Base-by-base conservation (phyloP, 64 coral and sea anemone genomes). In the Actinia tenebrosa region DNA sequence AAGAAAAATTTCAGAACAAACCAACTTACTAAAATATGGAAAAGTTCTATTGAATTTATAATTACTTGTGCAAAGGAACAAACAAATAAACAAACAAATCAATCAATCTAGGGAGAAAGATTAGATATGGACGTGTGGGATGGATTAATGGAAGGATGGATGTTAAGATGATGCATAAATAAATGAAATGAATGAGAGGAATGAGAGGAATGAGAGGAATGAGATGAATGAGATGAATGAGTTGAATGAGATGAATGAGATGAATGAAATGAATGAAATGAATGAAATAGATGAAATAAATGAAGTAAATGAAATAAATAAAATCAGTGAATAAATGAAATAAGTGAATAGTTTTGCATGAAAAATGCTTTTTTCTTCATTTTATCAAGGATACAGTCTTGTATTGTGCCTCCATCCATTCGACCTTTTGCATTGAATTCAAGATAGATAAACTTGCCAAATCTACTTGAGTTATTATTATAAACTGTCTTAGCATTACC, bases 381-480 rank as follows among this genome's bases (percentile, higher is more conserved):
- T 61, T 5, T 16, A 18, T 61, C 77, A 92, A 99, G 93, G 97
- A 99, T 99, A 99, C 97, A 99, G 58, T 99, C 97, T 78, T 91
- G 82, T 17, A 99, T 95, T 71, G 86, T 82, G 7, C 97, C 97
- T 53, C 97, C 97, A 84, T 87, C 90, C 84, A 99, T 99, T 88
- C 84, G 81, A 42, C 97, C 97, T 88, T 88, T 95, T 8, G 93
- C 83, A 85, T 91, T 99, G 62, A 99, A 99, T 16, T 90, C 82
- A n/a, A 99, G 72, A 10, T 99, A 90, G 78, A 99, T 95, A 80
- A 95, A 99, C 91, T 99, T 99, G 53, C 97, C 97, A 91, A 99
- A 99, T 90, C 97, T 90, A 68, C 97, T 99, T 10, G 97, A 99
- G 79, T 99, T 99, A 88, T 99, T 99, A 79, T 99, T 99, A 71